A percentile compares a stretch with the other conserved stretches of the same genome.
These are phyloP conservation scores for Sander vitreus DNA, from an alignment of 2,113 vertebrate genomes.

Conservation along the genomic window DNA sequence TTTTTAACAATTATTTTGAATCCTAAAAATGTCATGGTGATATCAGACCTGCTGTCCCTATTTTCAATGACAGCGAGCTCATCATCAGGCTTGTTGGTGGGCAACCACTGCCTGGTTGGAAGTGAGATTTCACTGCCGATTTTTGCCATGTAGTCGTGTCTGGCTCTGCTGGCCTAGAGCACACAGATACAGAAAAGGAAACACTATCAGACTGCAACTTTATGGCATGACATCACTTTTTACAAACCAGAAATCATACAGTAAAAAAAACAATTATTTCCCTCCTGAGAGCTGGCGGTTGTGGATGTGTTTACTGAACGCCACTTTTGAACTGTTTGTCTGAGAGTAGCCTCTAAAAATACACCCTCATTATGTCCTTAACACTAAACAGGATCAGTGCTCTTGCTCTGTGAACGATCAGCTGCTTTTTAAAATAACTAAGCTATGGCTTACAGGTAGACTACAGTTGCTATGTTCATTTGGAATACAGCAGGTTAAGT, in stretches of 20 bases:
- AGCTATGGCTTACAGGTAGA: constrained; percentile 68
- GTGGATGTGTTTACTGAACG: constrained; percentile 44
- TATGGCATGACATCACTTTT: neutral
- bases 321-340: constrained; percentile 53
- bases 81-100: constrained; percentile 77
- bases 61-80: constrained; percentile 87
- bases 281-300: neutral
- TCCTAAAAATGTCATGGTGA: neutral
- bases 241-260: neutral
- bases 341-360: constrained; percentile 75
- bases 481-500: constrained; percentile 54
- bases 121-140: constrained; percentile 87
- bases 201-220: constrained; percentile 12
- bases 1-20: no score
- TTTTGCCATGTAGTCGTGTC: constrained; percentile 89
- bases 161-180: constrained; percentile 54
- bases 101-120: constrained; percentile 66
- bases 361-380: constrained; percentile 74
- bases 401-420: constrained; percentile 61
- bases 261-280: no score
- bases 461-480: constrained; percentile 31
- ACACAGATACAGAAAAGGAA: constrained; percentile 53
- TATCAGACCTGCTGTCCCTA: constrained; percentile 88
- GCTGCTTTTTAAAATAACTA: constrained; percentile 75
- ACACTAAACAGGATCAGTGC: constrained; percentile 82